Base-by-base conservation (phyloP, 2,888 invertebrate species). In the Agriopis aurantiaria region DNA sequence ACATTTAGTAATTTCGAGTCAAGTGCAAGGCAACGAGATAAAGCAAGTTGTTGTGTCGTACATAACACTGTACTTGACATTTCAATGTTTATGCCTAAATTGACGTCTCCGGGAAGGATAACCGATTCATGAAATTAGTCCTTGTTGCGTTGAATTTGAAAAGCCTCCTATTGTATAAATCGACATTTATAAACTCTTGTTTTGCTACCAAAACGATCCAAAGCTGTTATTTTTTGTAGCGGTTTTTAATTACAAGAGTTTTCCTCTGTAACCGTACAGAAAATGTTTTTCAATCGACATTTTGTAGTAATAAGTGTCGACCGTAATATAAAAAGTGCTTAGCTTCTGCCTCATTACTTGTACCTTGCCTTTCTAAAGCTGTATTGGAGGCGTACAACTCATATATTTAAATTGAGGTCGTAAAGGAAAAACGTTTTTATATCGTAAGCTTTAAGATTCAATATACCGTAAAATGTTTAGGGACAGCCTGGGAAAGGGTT, bases 291-390 rank as follows among this genome's bases (percentile, higher is more conserved):
- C 70, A 43, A 67, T 71, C 63, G 70, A 63, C 59, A 49, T 65
- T 69, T 57, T 46, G 58, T 55, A 63, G 53, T 63, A 69, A 59
- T 52, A 70, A 72, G 59, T 72, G 59, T 68, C 63, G 64, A 77
- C 76, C 73, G 69, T 73, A 77, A 74, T 77, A 75, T 77, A 71
- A 84, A 81, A 84, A 84, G 77, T 82, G 80, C 81, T 81, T 81
- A 81, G 78, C 80, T 83, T 85, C 82, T 82, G 83, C 84, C 80
- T 88, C 88, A 87, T 88, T 88, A 89, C 85, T 83, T 80, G 80
- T 80, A 75, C 82, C 83, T 80, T 80, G 81, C 82, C 80, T 82
- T 82, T 83, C 82, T 78, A 79, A 82, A 83, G 80, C 82, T 80
- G 79, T 87, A 88, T 86, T 83, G 83, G 80, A 84, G 84, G 66